These are phyloP conservation scores for Delphinus delphis DNA, from an alignment of 2,113 vertebrate genomes.

Conservation along the genomic window DNA sequence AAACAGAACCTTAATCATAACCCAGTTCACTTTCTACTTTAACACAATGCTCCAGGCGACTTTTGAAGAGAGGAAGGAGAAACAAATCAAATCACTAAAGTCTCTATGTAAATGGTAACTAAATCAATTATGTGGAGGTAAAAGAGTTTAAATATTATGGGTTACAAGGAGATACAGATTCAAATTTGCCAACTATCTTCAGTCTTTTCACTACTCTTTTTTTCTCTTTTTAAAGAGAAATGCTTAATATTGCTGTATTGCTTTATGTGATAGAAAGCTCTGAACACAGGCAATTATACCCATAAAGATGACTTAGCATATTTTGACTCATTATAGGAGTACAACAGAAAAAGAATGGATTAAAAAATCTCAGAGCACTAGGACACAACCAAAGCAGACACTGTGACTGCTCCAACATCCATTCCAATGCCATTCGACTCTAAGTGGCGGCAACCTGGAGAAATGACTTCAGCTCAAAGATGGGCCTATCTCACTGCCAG, in stretches of 20 bases:
- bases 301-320: not conserved
- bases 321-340: constrained; percentile 21
- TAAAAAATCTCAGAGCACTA: constrained; percentile 16
- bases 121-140: constrained; percentile 49
- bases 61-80: constrained; percentile 34
- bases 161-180: constrained; percentile 40
- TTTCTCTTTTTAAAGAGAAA: constrained; percentile 9
- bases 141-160: constrained; percentile 30
- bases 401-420: not conserved
- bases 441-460: not conserved
- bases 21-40: not conserved
- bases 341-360: not conserved
- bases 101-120: constrained; percentile 31
- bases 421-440: not conserved
- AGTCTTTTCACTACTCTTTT: constrained; percentile 28
- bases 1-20: constrained; percentile 49
- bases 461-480: not conserved
- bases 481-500: not conserved
- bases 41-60: constrained; percentile 42
- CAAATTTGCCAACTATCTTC: constrained; percentile 28
- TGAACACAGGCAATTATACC: constrained; percentile 31
- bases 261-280: constrained; percentile 37
- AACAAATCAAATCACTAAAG: constrained; percentile 45
- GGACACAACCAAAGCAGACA: not conserved
- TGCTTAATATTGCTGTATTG: not conserved